Base-by-base conservation (phyloP, 2,797 vertebrate genomes). In the Danio aesculapii region DNA sequence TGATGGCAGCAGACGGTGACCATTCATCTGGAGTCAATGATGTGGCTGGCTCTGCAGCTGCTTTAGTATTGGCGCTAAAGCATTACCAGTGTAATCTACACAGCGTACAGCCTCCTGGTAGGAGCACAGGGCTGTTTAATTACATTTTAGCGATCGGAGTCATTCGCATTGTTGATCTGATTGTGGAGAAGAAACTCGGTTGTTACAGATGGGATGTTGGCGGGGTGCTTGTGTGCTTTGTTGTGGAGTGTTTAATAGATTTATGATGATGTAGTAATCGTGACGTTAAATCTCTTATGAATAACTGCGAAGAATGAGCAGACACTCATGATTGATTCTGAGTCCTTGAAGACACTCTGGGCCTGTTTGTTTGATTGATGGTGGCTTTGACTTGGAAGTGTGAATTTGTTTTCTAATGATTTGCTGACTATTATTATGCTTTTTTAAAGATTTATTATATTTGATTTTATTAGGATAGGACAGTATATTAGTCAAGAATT, bases 1-100 rank as follows among this genome's bases (percentile, higher is more conserved):
- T 67, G 59, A 72, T 11, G 13, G 47, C 46, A 61, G 76, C 66
- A 66, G 73, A 43, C 5, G 10, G 63, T 70, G 80, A 73, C 76
- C 64, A 69, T 69, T 59, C 76, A 69, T 78, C 64, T 78, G 76
- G 44, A 69, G 76, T 69, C 55, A 57, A 78, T 78, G 64, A 78
- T 78, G 55, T 78, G 55, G 76, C 63, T 59, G 16, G 44, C 53
- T 39, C 50, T 58, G 75, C 63, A 68, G 75, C 43, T 68, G 46
- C 21, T 64, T n/a, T 19, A 44, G 52, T 67, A 75, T 39, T 30
- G 57, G 72, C 8, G 44, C 76, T 78, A 59, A 59, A 69, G 21
- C 55, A 69, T 69, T 69, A 78, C 46, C 8, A 78, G 64, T 61
- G 64, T 69, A 17, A 69, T 78, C 43, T 63, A 57, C 46, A 72